Percentiles rank a stretch among this genome's conserved stretches.
Evolutionary conservation across 2,113 vertebrate genomes (phyloP).

Genomic region (Epinephelus moara): DNA sequence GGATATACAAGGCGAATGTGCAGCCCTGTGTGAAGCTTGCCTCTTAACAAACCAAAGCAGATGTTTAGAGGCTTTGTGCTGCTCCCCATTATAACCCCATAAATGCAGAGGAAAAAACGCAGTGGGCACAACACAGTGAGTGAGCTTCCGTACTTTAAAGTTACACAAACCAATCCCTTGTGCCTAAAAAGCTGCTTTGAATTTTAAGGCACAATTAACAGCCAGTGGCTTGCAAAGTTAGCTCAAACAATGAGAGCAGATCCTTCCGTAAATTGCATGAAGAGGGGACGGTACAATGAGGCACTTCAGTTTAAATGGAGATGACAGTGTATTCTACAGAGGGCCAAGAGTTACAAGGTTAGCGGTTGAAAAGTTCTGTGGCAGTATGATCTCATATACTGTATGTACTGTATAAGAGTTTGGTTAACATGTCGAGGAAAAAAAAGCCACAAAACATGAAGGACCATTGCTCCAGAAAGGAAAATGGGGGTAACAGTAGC

Average conservation of each 20-base stretch:
- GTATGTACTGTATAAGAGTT: slow-evolving; percentile 28
- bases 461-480: slow-evolving; percentile 20
- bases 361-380: neutral
- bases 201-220: slow-evolving; percentile 47
- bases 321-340: neutral
- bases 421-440: slow-evolving; percentile 40
- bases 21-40: slow-evolving; percentile 41
- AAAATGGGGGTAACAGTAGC: slow-evolving; percentile 63
- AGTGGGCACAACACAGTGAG: slow-evolving; percentile 43
- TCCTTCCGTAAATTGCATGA: neutral
- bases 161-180: slow-evolving; percentile 47
- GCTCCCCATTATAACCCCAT: slow-evolving; percentile 63
- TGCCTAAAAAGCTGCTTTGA: slow-evolving; percentile 50
- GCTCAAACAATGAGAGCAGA: slow-evolving; percentile 6
- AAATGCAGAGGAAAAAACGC: slow-evolving; percentile 60
- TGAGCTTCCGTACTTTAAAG: slow-evolving; percentile 60
- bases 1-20: slow-evolving; percentile 36
- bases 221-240: neutral
- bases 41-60: slow-evolving; percentile 70
- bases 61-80: slow-evolving; percentile 69
- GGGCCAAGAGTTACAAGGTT: neutral
- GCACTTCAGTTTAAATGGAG: neutral
- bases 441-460: slow-evolving; percentile 52
- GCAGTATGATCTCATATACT: slow-evolving; percentile 7
- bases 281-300: neutral